phyloP scores from a whole-genome alignment of 2,888 invertebrate genomes.

The Ferrisia virgata region DNA sequence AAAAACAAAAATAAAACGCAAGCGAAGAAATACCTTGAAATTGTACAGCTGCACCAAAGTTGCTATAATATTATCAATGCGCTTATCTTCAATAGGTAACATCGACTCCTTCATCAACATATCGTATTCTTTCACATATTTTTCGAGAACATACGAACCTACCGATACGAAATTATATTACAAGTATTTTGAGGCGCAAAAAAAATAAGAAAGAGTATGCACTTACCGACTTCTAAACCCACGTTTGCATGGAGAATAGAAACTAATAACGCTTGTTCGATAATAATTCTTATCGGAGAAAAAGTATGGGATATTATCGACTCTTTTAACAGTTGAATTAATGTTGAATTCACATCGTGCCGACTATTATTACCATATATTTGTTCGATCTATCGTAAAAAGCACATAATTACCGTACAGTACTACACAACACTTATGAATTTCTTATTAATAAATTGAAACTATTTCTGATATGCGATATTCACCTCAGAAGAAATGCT shows the following conservation, averaged over 20 bases:
- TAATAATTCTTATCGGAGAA: constrained; percentile 71
- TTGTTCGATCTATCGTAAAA: constrained; percentile 65
- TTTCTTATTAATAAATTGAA: neutral
- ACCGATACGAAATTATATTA: constrained; percentile 45
- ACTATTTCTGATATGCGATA: too few species aligned
- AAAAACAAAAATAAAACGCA: constrained; percentile 14
- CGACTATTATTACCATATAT: constrained; percentile 76
- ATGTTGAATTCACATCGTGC: constrained; percentile 75
- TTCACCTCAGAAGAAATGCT: constrained; percentile 64
- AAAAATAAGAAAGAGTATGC: neutral
- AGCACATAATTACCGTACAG: neutral
- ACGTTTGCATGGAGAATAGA: constrained; percentile 84
- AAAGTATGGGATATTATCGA: constrained; percentile 63
- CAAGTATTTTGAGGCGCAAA: neutral
- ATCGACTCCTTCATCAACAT: constrained; percentile 56
- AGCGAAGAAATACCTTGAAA: constrained; percentile 79
- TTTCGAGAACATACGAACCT: constrained; percentile 81
- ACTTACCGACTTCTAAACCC: constrained; percentile 77
- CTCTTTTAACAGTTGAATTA: constrained; percentile 68
- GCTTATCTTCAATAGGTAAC: constrained; percentile 68
- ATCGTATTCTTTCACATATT: constrained; percentile 66
- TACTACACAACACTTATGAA: neutral
- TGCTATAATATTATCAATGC: constrained; percentile 74
- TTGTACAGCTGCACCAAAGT: constrained; percentile 80
- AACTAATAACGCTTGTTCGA: constrained; percentile 80